These are phyloP conservation scores for Ia io DNA, from an alignment of 2,113 vertebrate genomes.

Conservation along the genomic window DNA sequence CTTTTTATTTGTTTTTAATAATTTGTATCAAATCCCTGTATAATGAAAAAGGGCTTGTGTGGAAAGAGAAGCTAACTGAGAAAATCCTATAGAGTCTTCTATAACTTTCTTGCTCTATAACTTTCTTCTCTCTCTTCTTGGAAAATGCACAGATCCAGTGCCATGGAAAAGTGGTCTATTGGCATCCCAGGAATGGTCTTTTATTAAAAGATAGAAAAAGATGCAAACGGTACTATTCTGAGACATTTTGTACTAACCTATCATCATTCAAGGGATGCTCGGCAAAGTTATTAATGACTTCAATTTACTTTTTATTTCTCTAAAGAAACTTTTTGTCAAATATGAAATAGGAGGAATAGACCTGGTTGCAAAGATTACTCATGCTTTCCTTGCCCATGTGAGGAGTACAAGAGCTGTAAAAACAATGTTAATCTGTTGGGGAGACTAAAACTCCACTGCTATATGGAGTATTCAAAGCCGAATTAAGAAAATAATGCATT, in stretches of 20 bases:
- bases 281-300: slow-evolving; percentile 7
- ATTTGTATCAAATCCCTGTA: not conserved
- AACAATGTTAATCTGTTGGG: not conserved
- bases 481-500: not conserved
- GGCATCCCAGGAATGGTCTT: not conserved
- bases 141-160: not conserved
- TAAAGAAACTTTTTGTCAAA: slow-evolving; percentile 1
- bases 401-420: not conserved
- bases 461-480: not conserved
- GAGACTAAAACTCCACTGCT: not conserved
- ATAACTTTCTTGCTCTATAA: not conserved
- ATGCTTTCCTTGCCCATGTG: not conserved
- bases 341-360: slow-evolving; percentile 16
- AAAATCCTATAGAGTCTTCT: not conserved
- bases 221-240: not conserved
- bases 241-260: not conserved
- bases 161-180: not conserved
- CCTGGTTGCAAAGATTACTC: not conserved
- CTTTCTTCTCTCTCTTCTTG: not conserved
- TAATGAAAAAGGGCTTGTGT: not conserved
- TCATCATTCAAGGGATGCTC: not conserved
- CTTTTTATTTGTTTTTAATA: not conserved
- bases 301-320: not conserved
- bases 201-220: not conserved
- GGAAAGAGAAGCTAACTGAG: not conserved